Evolutionary conservation across 2,797 vertebrate genomes (phyloP).

Genomic region (Petrocephalus schoutedeni): DNA sequence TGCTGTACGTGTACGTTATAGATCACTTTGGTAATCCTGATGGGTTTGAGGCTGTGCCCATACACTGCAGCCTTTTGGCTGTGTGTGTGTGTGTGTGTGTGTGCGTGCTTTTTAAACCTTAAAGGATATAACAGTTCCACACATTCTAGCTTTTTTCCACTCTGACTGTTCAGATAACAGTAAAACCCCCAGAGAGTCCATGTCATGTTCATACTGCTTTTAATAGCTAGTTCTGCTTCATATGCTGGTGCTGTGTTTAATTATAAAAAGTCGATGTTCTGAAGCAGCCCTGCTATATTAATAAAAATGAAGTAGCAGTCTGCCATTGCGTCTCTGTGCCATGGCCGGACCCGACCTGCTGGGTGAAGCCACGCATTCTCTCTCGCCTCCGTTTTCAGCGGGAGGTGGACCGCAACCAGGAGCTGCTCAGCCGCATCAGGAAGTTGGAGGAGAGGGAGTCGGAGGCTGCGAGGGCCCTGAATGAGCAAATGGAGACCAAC

Average conservation of each 20-base stretch:
- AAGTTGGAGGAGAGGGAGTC: slow-evolving; percentile 74
- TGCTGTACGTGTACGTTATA: neutral
- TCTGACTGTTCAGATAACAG: neutral
- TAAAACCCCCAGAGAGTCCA: neutral
- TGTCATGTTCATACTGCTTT: neutral
- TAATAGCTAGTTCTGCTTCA: neutral
- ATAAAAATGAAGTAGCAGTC: neutral
- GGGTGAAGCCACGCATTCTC: no score
- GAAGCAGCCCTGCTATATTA: neutral
- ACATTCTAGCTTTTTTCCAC: neutral
- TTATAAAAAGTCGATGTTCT: neutral
- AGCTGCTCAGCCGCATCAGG: slow-evolving; percentile 71
- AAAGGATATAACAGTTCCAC: neutral
- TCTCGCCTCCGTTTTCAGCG: slow-evolving; percentile 57
- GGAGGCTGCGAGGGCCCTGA: slow-evolving; percentile 61
- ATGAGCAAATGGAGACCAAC: slow-evolving; percentile 70
- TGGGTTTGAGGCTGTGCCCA: neutral
- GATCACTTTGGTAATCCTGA: neutral
- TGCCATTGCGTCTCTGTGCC: neutral
- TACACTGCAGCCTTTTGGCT: neutral
- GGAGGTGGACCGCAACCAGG: slow-evolving; percentile 80
- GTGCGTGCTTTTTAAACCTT: neutral
- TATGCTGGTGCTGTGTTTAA: slow-evolving; percentile 9
- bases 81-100: neutral
- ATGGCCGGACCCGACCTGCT: neutral